Base-by-base conservation (phyloP, 2,888 invertebrate genomes). In the Coelogynopora nodosa region DNA sequence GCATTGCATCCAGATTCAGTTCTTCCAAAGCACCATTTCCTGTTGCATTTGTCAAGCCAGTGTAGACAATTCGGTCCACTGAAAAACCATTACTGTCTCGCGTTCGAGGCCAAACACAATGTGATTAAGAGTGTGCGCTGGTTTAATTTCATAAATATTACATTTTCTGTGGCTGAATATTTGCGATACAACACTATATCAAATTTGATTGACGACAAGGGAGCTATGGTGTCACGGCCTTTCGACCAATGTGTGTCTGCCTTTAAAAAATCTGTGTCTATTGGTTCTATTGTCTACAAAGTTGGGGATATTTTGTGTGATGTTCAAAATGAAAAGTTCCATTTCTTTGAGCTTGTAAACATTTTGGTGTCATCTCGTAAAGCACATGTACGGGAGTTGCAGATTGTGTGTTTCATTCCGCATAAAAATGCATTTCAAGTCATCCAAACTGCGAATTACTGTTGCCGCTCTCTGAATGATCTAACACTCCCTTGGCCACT, bases 11-110 rank as follows among this genome's bases (percentile, higher is more conserved):
- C 74, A 26, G 23, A 26, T 74, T 23, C 27, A 74, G 10, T 86
- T 27, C 26, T 30, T 0, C 86, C 86, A 30, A 86, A 86, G 31
- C 2, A 30, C 18, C 85, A 85, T 67, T 85, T 31, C 29, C 27
- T 85, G 23, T 18, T 85, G 13, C 85, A 85, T 26, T 31, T 86
- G 5, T 31, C 82, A 30, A 74, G 82, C 0, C 86, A 86, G 29
- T 0, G 67, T 10, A 86, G 82, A 27, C 67, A 2, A 80, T 86
- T 86, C 30, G 86, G 86, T 2, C 86, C 82, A 0, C 82, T 86
- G 0, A 83, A 81, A 23, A 81, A 81, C 31, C 82, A 82, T 0
- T 86, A 81, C 81, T 86, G 86, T 27, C 67, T 85, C 28, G 30
- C 67, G 67, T 67, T 85, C 30, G 85, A 85, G 29, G 74, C 80